These are phyloP conservation scores for Drosophila kokeensis DNA, from an alignment of 2,888 invertebrate species.

Conservation along the genomic window DNA sequence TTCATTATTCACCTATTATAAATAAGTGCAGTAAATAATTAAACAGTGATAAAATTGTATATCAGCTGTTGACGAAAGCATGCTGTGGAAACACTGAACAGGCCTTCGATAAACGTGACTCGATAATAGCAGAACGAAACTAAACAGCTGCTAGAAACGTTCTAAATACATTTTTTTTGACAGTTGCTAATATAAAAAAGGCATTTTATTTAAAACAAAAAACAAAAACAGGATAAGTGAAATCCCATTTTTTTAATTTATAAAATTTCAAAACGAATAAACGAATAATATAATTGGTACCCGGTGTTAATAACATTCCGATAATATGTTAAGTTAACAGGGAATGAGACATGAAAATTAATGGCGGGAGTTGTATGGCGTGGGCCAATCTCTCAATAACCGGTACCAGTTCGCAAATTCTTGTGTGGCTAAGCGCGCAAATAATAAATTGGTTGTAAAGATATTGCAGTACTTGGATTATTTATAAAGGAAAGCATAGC, in stretches of 20 bases:
- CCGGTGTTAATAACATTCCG: constrained; percentile 28
- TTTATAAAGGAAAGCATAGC: not conserved
- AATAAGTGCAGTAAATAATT: not conserved
- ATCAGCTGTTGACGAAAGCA: not conserved
- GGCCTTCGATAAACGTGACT: not conserved
- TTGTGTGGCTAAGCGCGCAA: not conserved
- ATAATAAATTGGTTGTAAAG: constrained; percentile 1
- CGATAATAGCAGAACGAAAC: not conserved
- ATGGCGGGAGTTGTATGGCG: constrained; percentile 64
- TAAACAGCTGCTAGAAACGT: not conserved
- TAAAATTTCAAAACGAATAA: not conserved
- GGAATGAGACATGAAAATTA: constrained; percentile 33
- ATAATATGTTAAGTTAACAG: constrained; percentile 19
- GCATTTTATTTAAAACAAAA: not conserved
- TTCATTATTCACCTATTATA: not conserved
- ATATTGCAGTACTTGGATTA: constrained; percentile 5
- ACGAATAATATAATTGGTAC: no score
- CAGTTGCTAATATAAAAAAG: not conserved
- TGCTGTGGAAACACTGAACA: not conserved
- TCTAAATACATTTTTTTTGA: not conserved
- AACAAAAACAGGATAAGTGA: not conserved
- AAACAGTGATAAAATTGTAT: not conserved
- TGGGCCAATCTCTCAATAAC: constrained; percentile 44
- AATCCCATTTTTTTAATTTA: not conserved
- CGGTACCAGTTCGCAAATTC: constrained; percentile 51